Conservation (phyloP, 2,888 invertebrate species). For the Dryobota labecula region DNA sequence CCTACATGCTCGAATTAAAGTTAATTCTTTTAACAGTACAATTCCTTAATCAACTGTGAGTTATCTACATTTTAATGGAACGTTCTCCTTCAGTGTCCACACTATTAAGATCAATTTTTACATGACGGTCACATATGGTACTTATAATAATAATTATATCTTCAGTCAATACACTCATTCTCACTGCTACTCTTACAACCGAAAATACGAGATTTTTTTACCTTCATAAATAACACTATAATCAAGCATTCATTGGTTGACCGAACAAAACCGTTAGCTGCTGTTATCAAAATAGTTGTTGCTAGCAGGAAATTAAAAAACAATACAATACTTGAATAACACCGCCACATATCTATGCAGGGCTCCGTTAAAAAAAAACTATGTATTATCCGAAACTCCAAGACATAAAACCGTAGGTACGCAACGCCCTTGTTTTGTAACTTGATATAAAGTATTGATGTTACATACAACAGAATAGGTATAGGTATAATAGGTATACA, state of each 20-base stretch:
- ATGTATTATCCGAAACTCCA: conserved; percentile 12
- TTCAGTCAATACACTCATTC: not conserved
- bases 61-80: not conserved
- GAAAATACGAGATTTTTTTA: not conserved
- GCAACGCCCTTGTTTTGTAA: not conserved
- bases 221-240: not conserved
- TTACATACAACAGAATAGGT: too few relatives aligned
- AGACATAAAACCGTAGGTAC: not conserved
- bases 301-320: conserved; percentile 47
- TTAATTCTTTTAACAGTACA: conserved; percentile 7
- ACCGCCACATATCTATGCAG: conserved; percentile 7
- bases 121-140: not conserved
- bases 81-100: not conserved
- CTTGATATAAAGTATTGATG: too few relatives aligned
- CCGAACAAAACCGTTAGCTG: conserved; percentile 30
- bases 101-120: not conserved
- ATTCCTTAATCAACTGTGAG: conserved; percentile 3
- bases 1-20: not conserved
- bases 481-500: too few relatives aligned
- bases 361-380: not conserved
- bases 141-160: not conserved
- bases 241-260: not conserved
- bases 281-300: conserved; percentile 33
- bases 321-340: conserved; percentile 20
- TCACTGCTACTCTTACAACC: not conserved